Evolutionary conservation across 35 echinoderm and acorn worm genomes (phyloP).

Genomic region (Patiria miniata): DNA sequence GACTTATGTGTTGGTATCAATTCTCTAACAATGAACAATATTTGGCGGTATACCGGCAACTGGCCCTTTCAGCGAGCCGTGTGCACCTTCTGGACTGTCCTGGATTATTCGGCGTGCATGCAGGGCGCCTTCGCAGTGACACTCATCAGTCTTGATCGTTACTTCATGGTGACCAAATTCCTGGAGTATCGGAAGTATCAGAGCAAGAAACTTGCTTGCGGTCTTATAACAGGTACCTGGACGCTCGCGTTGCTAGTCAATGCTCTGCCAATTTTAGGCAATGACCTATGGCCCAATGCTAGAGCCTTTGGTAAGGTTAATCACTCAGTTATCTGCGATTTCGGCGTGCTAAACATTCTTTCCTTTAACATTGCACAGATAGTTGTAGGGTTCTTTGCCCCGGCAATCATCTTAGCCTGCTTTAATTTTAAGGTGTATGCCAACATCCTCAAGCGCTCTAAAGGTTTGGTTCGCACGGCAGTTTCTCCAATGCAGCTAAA

Average conservation of each 20-base stretch:
- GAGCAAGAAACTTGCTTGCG: not conserved
- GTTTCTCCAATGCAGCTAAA: too few relatives aligned
- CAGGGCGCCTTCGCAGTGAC: conserved; percentile 28
- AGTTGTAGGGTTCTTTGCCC: conserved; percentile 16
- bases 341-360: not conserved
- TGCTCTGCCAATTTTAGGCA: conserved; percentile 13
- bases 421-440: conserved; percentile 35
- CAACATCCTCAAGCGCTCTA: conserved; percentile 34
- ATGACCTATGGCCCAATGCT: not conserved
- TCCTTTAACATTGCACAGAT: conserved; percentile 29
- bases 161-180: conserved; percentile 31
- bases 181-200: conserved; percentile 34
- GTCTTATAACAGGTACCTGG: not conserved
- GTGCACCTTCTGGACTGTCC: conserved; percentile 28
- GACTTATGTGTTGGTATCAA: conserved; percentile 42
- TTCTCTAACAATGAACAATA: conserved; percentile 33
- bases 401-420: not conserved
- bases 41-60: conserved; percentile 38
- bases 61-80: conserved; percentile 38
- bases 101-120: conserved; percentile 43
- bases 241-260: not conserved
- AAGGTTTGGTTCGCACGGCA: not conserved
- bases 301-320: not conserved
- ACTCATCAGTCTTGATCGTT: conserved; percentile 57
- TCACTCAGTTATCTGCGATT: conserved; percentile 30